Evolutionary conservation across 2,888 invertebrate genomes (phyloP).

Genomic region (Hyposoter dolosus): DNA sequence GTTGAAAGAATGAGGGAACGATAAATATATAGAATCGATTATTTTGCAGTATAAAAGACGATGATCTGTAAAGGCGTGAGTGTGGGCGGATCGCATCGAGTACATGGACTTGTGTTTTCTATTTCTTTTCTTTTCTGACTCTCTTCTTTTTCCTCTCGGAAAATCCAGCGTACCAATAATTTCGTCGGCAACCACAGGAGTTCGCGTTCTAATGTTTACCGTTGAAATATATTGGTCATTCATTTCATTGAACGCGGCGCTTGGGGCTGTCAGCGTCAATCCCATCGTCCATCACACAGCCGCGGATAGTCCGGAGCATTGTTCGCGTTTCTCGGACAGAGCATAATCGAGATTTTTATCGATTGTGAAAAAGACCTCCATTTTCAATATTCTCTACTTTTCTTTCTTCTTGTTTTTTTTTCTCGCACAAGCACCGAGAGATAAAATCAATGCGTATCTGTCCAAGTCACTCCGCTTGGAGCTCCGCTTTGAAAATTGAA

Average conservation of each 20-base stretch:
- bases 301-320: conserved; percentile 28
- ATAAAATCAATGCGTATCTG: background rate
- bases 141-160: background rate
- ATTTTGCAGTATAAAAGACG: background rate
- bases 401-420: background rate
- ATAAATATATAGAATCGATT: background rate
- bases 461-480: conserved; percentile 9
- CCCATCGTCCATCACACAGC: conserved; percentile 30
- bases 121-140: background rate
- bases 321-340: conserved; percentile 44
- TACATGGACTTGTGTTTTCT: background rate
- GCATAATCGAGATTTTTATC: conserved; percentile 38
- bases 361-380: conserved; percentile 1
- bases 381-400: conserved; percentile 9
- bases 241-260: conserved; percentile 48
- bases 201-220: conserved; percentile 53
- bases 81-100: conserved; percentile 2
- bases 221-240: conserved; percentile 59
- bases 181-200: conserved; percentile 12
- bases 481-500: conserved; percentile 21
- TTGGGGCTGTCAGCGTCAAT: conserved; percentile 35
- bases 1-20: background rate
- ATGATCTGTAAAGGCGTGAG: background rate
- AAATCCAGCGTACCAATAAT: conserved; percentile 15
- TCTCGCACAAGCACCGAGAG: background rate